Base-by-base conservation (phyloP, 1,140 invertebrate genomes). In the Lordiphosa stackelbergi region DNA sequence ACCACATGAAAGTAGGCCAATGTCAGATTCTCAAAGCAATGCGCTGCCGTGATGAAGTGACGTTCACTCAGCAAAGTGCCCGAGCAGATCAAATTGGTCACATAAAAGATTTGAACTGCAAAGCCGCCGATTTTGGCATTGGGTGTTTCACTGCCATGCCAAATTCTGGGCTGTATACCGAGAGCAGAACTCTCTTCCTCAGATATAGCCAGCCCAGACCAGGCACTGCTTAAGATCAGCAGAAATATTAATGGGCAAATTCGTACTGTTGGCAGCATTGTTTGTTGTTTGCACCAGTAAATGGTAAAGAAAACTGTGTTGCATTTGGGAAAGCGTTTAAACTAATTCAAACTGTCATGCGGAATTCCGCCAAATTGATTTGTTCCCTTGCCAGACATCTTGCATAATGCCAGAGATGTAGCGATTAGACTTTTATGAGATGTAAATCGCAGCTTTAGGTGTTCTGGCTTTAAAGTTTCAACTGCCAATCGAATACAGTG, bases 41-140 rank as follows among this genome's bases (percentile, higher is more conserved):
- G 72, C 0, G 66, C 72, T 4, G 72, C 22, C 0, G 57, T 49
- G 0, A 75, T 8, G 5, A 75, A 13, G 11, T 70, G 62, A 10
- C 41, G 36, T 2, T 7, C 3, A 11, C 40, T 53, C 4, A 71
- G 6, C 1, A 75, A 11, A 7, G 28, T 53, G 19, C 62, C 72
- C 2, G 41, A 13, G 43, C 73, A 71, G 1, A 60, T 8, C 3
- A 77, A 41, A 1, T 7, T 19, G 4, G 8, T 9, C 0, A 4
- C 4, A 8, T 36, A 24, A 9, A 55, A 59, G 5, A 72, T 42
- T 24, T 77, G 68, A 1, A 59, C 46, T 0, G 11, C 56, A n/a
- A 54, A 42, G 11, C 72, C 72, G 9, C 72, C 72, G 3, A 71
- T 13, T 1, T 3, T 2, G 0, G 7, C 8, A 11, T 22, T 55